Conservation (phyloP, 1,140 invertebrate genomes). For the Spodoptera frugiperda region DNA sequence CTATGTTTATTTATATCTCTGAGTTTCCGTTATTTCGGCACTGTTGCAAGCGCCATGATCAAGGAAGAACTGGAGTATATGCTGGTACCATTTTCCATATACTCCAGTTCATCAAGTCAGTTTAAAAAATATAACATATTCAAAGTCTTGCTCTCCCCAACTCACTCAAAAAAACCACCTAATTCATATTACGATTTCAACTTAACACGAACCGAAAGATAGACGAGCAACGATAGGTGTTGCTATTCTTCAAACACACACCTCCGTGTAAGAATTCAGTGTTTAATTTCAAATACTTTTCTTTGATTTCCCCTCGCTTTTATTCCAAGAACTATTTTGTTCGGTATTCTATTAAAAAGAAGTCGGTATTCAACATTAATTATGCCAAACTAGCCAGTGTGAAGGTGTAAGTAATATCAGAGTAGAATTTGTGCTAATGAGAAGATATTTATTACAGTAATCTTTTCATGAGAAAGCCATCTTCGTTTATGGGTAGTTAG, state of each 20-base stretch:
- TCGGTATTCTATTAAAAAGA: slow-evolving; percentile 5
- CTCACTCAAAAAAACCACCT: not conserved
- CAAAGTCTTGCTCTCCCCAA: too few species aligned
- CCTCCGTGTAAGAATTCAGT: slow-evolving; percentile 31
- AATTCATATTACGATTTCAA: too few species aligned
- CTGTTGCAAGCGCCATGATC: too few species aligned
- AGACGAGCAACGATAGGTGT: slow-evolving; percentile 33
- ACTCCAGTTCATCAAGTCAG: too few species aligned
- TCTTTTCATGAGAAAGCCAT: not conserved
- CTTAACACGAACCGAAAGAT: slow-evolving; percentile 18
- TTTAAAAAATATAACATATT: too few species aligned
- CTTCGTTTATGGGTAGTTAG: slow-evolving; percentile 5
- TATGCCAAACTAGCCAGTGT: not conserved
- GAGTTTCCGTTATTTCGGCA: too few species aligned
- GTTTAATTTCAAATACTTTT: not conserved
- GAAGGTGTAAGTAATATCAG: slow-evolving; percentile 7
- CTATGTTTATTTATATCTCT: too few species aligned
- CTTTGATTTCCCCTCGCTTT: slow-evolving; percentile 5
- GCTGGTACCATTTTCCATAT: too few species aligned
- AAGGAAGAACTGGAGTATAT: too few species aligned
- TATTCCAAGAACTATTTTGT: slow-evolving; percentile 23
- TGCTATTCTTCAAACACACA: slow-evolving; percentile 26
- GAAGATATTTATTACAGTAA: slow-evolving; percentile 22
- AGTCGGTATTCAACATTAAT: not conserved
- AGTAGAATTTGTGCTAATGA: slow-evolving; percentile 21